phyloP scores from a whole-genome alignment of 2,888 invertebrate species.

The Drosophila austrosaltans region DNA sequence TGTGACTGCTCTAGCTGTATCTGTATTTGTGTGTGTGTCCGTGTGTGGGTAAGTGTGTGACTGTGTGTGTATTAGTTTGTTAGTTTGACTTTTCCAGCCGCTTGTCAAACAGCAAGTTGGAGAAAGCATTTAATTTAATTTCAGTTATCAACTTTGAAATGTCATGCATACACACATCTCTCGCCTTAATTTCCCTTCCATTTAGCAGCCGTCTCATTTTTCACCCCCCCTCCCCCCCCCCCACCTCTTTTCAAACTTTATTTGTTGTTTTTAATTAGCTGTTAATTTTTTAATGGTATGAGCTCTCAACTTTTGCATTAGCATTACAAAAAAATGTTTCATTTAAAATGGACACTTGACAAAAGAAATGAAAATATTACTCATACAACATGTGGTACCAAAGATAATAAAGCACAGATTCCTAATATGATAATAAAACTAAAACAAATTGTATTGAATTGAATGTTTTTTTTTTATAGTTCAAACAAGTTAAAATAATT shows the following conservation, averaged over 20 bases:
- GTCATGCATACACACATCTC: constrained; percentile 54
- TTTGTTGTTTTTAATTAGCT: constrained; percentile 48
- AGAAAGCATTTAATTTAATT: constrained; percentile 59
- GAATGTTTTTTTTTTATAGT: too few species aligned
- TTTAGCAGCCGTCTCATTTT: background rate
- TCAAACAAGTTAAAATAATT: too few species aligned
- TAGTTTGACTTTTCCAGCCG: constrained; percentile 51
- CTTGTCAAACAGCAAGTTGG: constrained; percentile 36
- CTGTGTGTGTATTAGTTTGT: constrained; percentile 41
- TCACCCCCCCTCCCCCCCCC: background rate
- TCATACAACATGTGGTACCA: background rate
- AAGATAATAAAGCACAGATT: background rate
- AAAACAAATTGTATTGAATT: too few species aligned
- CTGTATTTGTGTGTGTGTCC: constrained; percentile 7
- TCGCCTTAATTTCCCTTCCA: background rate
- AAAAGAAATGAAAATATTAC: background rate
- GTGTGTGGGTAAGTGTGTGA: constrained; percentile 2
- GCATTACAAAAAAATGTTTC: too few species aligned
- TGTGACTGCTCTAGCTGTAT: background rate
- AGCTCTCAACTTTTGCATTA: constrained; percentile 1
- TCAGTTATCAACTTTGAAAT: constrained; percentile 37
- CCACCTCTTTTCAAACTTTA: background rate
- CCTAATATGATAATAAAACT: background rate
- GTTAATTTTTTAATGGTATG: constrained; percentile 40
- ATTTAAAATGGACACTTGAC: background rate